Evolutionary conservation across 2,888 invertebrate genomes (phyloP).

Genomic region (Caenorhabditis panamensis): DNA sequence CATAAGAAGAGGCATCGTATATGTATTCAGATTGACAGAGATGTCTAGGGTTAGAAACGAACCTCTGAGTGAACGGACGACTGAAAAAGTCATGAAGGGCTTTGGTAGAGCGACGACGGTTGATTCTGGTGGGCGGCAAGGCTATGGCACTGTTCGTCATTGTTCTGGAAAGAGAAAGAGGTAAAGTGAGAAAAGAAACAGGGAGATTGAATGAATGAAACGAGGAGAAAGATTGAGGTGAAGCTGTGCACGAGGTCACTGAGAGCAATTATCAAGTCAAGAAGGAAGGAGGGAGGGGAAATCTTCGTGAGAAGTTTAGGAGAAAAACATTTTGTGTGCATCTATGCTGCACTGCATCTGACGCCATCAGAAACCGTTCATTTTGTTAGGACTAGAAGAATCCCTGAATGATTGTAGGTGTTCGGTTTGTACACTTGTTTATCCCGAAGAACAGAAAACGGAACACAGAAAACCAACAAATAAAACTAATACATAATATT

Average conservation of each 20-base stretch:
- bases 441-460: conserved; percentile 10
- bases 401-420: too few species aligned
- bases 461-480: too few species aligned
- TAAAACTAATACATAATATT: too few species aligned
- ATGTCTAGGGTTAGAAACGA: conserved; percentile 35
- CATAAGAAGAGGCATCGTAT: conserved; percentile 18
- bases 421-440: too few species aligned
- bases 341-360: too few species aligned
- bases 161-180: not conserved
- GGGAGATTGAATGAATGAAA: not conserved
- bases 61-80: conserved; percentile 59
- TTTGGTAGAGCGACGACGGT: conserved; percentile 56
- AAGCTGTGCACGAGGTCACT: not conserved
- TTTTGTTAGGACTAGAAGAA: too few species aligned
- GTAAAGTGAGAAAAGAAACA: not conserved
- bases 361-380: too few species aligned
- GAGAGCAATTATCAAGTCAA: conserved; percentile 48
- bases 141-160: conserved; percentile 57
- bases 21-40: conserved; percentile 5
- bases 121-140: conserved; percentile 51
- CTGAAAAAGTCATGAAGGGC: conserved; percentile 61
- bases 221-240: not conserved
- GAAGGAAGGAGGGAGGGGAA: conserved; percentile 13
- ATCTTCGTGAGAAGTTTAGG: conserved; percentile 50
- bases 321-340: too few species aligned